These are phyloP conservation scores for Rallus crepitans DNA, from an alignment of 2,797 vertebrate species.

Conservation along the genomic window DNA sequence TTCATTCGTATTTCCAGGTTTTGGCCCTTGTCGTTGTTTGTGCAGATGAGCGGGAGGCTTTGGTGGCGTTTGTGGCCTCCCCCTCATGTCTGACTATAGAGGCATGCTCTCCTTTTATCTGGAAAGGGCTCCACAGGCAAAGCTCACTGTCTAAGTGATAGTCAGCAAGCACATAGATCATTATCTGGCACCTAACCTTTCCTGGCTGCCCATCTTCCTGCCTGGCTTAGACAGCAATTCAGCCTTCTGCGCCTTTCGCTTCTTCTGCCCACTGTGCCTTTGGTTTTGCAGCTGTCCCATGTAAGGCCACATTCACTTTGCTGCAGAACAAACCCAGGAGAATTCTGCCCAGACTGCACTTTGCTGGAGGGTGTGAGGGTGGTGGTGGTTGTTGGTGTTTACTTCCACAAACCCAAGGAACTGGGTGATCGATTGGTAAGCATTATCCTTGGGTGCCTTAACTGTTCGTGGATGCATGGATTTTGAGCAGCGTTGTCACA, in stretches of 20 bases:
- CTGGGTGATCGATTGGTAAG: background rate
- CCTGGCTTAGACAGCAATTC: background rate
- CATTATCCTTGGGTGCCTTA: background rate
- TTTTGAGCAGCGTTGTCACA: background rate
- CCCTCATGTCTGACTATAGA: fast-evolving
- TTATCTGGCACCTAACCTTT: background rate
- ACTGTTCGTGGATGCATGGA: background rate
- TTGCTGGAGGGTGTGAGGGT: background rate
- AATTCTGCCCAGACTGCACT: background rate
- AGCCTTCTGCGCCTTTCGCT: background rate
- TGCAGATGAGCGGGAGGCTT: background rate
- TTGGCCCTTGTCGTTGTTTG: background rate
- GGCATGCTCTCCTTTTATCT: background rate
- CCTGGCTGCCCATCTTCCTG: background rate
- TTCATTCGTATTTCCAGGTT: background rate
- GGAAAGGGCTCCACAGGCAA: background rate
- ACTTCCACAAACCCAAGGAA: background rate
- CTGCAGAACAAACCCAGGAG: background rate
- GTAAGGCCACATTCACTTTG: background rate
- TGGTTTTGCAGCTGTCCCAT: background rate
- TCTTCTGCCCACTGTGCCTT: background rate
- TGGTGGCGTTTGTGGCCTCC: background rate
- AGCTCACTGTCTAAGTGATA: background rate
- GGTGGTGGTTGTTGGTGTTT: background rate
- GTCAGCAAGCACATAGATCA: background rate